Evolutionary conservation across 2,797 vertebrate species (phyloP).

Genomic region (Australoheros facetus): DNA sequence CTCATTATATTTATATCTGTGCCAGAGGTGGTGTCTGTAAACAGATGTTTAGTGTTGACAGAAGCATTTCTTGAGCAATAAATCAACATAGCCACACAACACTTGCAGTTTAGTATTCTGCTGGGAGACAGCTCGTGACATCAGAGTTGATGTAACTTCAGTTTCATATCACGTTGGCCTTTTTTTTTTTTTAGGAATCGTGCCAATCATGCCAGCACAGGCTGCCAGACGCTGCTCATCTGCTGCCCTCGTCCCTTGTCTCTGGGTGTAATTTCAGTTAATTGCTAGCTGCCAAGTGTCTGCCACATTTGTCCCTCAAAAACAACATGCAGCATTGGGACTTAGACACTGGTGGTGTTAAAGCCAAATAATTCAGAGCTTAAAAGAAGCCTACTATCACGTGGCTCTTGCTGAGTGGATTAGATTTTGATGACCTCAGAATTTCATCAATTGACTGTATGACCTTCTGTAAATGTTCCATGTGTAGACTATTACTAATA

Average conservation of each 20-base stretch:
- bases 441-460: slow-evolving; percentile 29
- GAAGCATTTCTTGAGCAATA: slow-evolving; percentile 32
- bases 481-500: slow-evolving; percentile 12
- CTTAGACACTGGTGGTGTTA: not conserved
- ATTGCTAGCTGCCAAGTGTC: slow-evolving; percentile 40
- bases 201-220: slow-evolving; percentile 34
- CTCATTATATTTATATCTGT: not conserved
- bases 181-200: slow-evolving; percentile 10
- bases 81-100: slow-evolving; percentile 20
- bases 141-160: not conserved
- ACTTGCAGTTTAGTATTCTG: slow-evolving; percentile 18
- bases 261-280: slow-evolving; percentile 55
- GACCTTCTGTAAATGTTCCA: slow-evolving; percentile 43
- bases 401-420: slow-evolving; percentile 19
- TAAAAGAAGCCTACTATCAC: not conserved
- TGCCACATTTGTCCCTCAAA: slow-evolving; percentile 45
- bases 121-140: slow-evolving; percentile 1
- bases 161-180: slow-evolving; percentile 17
- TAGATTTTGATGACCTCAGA: slow-evolving; percentile 36
- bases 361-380: slow-evolving; percentile 25
- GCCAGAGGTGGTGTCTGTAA: slow-evolving; percentile 4
- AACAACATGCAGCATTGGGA: slow-evolving; percentile 32
- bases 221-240: slow-evolving; percentile 42
- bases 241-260: slow-evolving; percentile 16
- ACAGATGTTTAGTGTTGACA: slow-evolving; percentile 35